Evolutionary conservation across 2,888 invertebrate species (phyloP).

Genomic region (Scaptomyza flava): DNA sequence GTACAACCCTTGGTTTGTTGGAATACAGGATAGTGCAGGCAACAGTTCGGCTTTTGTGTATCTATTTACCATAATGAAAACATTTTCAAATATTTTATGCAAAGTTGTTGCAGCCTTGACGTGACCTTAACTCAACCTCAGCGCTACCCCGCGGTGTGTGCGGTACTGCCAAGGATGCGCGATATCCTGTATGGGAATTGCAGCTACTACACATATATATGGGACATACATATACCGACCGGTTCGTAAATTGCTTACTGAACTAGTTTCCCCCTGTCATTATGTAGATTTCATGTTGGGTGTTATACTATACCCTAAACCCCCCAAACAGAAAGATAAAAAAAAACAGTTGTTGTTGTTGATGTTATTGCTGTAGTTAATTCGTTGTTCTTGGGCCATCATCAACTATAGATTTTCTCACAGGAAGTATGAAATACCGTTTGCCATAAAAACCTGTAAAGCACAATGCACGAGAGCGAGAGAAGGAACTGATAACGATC

Average conservation of each 20-base stretch:
- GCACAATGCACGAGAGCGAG: slow-evolving; percentile 54
- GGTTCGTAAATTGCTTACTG: slow-evolving; percentile 75
- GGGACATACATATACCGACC: slow-evolving; percentile 59
- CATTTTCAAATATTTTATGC: slow-evolving; percentile 80
- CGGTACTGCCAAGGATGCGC: slow-evolving; percentile 40
- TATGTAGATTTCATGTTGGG: slow-evolving; percentile 66
- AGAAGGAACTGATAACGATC: slow-evolving; percentile 65
- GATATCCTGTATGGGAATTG: slow-evolving; percentile 74
- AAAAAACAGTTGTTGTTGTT: slow-evolving; percentile 15
- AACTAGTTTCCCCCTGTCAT: slow-evolving; percentile 71
- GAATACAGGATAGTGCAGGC: slow-evolving; percentile 48
- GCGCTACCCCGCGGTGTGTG: slow-evolving; percentile 59
- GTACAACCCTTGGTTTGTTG: slow-evolving; percentile 65
- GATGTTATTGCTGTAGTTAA: slow-evolving; percentile 31
- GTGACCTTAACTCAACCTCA: slow-evolving; percentile 71
- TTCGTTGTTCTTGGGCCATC: slow-evolving; percentile 42
- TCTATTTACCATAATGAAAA: slow-evolving; percentile 80
- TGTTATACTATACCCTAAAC: slow-evolving; percentile 25
- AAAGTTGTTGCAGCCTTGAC: slow-evolving; percentile 73
- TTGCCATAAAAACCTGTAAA: slow-evolving; percentile 68
- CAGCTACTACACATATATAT: slow-evolving; percentile 25
- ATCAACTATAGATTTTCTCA: slow-evolving; percentile 70
- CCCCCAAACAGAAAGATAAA: slow-evolving; percentile 9
- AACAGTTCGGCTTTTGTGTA: slow-evolving; percentile 46
- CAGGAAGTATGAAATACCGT: slow-evolving; percentile 60